These are phyloP conservation scores for Chelon auratus DNA, from an alignment of 2,797 vertebrate species.

Conservation along the genomic window DNA sequence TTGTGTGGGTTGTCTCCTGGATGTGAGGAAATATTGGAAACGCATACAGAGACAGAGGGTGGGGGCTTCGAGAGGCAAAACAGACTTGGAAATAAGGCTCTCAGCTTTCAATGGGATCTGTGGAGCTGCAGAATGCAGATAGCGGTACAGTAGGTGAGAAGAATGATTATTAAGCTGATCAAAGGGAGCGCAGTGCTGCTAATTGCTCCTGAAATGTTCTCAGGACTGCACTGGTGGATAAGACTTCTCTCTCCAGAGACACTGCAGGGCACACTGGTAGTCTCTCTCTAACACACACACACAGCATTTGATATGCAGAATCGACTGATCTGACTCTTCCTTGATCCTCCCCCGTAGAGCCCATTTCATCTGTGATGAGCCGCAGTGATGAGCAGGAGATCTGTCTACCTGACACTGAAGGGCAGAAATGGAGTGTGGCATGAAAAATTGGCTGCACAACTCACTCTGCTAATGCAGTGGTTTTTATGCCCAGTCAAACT, in stretches of 20 bases:
- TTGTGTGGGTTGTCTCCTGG: constrained; percentile 20
- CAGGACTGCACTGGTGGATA: constrained; percentile 52
- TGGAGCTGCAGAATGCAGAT: constrained; percentile 61
- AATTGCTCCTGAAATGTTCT: constrained; percentile 72
- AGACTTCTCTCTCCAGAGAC: constrained; percentile 48
- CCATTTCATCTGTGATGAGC: constrained; percentile 52
- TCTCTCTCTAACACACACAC: constrained; percentile 3
- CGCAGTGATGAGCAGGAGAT: constrained; percentile 29
- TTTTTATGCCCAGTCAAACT: constrained; percentile 18
- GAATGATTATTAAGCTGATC: constrained; percentile 73
- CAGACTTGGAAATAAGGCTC: constrained; percentile 46
- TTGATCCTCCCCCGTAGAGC: constrained; percentile 59
- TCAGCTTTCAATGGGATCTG: constrained; percentile 49
- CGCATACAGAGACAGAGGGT: neutral
- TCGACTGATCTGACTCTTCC: constrained; percentile 51
- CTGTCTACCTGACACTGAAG: constrained; percentile 17
- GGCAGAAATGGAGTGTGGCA: neutral
- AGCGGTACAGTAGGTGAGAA: constrained; percentile 68
- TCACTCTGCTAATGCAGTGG: neutral
- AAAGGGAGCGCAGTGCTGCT: constrained; percentile 62
- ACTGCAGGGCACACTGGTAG: constrained; percentile 23
- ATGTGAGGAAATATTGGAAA: constrained; percentile 33
- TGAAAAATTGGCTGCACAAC: constrained; percentile 1
- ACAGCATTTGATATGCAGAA: constrained; percentile 40
- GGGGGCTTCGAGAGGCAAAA: constrained; percentile 25